Conservation (phyloP, 2,888 invertebrate genomes). For the Drosophila parthenogenetica region DNA sequence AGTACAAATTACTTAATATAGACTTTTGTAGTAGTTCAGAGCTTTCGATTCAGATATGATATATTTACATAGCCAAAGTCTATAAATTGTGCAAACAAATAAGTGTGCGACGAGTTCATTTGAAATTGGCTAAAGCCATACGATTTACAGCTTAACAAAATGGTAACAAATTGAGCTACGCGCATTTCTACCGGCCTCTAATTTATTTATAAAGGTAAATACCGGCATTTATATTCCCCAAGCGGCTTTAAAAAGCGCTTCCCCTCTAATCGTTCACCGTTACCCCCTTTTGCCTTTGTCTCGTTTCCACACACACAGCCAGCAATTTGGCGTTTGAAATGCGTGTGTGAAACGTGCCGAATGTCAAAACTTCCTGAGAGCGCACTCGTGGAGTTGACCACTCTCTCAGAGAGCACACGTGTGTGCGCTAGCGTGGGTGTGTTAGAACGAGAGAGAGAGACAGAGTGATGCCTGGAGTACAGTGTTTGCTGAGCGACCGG, state of each 20-base stretch:
- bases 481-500: slow-evolving; percentile 35
- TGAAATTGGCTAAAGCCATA: slow-evolving; percentile 34
- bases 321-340: slow-evolving; percentile 17
- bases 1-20: slow-evolving; percentile 15
- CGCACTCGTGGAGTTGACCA: slow-evolving; percentile 1
- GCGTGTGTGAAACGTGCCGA: slow-evolving; percentile 22
- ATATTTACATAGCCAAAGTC: slow-evolving; percentile 8
- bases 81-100: slow-evolving; percentile 59
- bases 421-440: slow-evolving; percentile 28
- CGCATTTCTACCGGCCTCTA: slow-evolving; percentile 62
- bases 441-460: slow-evolving; percentile 8
- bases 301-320: slow-evolving; percentile 2
- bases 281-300: slow-evolving; percentile 1
- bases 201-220: slow-evolving; percentile 72
- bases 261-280: slow-evolving; percentile 2
- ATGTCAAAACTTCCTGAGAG: slow-evolving; percentile 48
- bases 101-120: slow-evolving; percentile 49
- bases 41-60: slow-evolving; percentile 22
- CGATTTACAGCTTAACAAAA: slow-evolving; percentile 40
- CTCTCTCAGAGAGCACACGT: slow-evolving; percentile 19
- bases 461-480: slow-evolving; percentile 26
- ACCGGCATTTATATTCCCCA: slow-evolving; percentile 69
- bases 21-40: slow-evolving; percentile 4
- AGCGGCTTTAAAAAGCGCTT: slow-evolving; percentile 27
- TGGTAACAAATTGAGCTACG: slow-evolving; percentile 51